These are phyloP conservation scores for Lypha dubia DNA, from an alignment of 2,888 invertebrate genomes.

Conservation along the genomic window DNA sequence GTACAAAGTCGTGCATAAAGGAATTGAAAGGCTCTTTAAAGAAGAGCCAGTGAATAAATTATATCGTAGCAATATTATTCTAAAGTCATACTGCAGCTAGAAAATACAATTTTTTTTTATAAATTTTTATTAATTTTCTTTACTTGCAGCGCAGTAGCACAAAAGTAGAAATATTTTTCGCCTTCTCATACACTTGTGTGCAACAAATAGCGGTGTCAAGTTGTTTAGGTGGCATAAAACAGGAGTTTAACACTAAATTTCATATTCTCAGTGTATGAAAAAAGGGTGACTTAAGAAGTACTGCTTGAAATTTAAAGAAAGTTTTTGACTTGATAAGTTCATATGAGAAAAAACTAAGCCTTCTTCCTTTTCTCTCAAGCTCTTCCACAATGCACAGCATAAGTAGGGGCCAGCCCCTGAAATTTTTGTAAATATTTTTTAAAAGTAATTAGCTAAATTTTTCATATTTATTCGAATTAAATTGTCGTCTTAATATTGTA, in stretches of 20 bases:
- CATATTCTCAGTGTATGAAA: background rate
- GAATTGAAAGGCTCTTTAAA: background rate
- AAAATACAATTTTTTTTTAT: constrained; percentile 3
- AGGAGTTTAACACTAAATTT: constrained; percentile 19
- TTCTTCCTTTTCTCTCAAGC: too few species aligned
- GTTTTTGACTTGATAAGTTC: too few species aligned
- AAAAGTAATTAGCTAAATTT: too few species aligned
- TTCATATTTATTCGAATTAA: background rate
- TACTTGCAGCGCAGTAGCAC: background rate
- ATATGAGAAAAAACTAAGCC: too few species aligned
- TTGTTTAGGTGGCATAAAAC: constrained; percentile 9
- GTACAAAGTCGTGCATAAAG: background rate
- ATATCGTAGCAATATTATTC: constrained; percentile 14
- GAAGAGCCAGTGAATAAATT: background rate
- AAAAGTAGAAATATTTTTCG: constrained; percentile 3
- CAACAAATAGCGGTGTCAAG: constrained; percentile 1
- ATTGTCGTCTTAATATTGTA: background rate
- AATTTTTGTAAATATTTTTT: too few species aligned
- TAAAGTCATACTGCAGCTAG: background rate
- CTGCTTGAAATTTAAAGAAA: too few species aligned
- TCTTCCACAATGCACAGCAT: too few species aligned
- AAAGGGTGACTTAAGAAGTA: too few species aligned
- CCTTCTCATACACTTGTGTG: constrained; percentile 9
- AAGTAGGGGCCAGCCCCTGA: too few species aligned
- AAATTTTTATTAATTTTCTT: background rate